phyloP scores from a whole-genome alignment of 2,113 vertebrate genomes.

The Scatophagus argus region DNA sequence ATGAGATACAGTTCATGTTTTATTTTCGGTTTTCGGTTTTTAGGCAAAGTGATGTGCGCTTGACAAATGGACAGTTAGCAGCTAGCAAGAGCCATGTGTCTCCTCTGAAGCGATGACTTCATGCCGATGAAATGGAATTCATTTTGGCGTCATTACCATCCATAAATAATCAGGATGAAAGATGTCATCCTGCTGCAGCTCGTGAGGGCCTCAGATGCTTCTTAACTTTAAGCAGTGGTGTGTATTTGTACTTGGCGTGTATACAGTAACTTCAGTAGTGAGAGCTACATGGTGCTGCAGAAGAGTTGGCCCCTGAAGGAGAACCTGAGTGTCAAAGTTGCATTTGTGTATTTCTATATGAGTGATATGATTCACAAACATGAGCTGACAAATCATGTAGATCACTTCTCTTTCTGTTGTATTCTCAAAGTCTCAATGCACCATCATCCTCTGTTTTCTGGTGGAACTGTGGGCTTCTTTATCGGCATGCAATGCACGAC shows the following conservation, averaged over 20 bases:
- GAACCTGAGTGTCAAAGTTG: constrained; percentile 32
- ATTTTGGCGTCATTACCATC: constrained; percentile 51
- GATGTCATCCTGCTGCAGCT: constrained; percentile 58
- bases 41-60: constrained; percentile 41
- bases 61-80: constrained; percentile 48
- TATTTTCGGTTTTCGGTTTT: constrained; percentile 15
- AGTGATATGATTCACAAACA: constrained; percentile 1
- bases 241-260: background rate
- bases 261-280: background rate
- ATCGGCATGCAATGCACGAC: constrained; percentile 45
- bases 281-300: constrained; percentile 4
- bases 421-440: constrained; percentile 20
- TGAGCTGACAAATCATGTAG: constrained; percentile 23
- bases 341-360: background rate
- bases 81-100: constrained; percentile 53
- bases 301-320: constrained; percentile 16
- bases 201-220: constrained; percentile 1
- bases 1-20: constrained; percentile 36
- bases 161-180: constrained; percentile 73
- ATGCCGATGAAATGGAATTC: constrained; percentile 75
- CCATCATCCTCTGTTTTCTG: constrained; percentile 29
- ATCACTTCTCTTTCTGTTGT: constrained; percentile 7
- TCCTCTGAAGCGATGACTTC: constrained; percentile 67
- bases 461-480: constrained; percentile 21
- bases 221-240: background rate